These are phyloP conservation scores for Entomobrya proxima DNA, from an alignment of 2,888 invertebrate species.

Conservation along the genomic window DNA sequence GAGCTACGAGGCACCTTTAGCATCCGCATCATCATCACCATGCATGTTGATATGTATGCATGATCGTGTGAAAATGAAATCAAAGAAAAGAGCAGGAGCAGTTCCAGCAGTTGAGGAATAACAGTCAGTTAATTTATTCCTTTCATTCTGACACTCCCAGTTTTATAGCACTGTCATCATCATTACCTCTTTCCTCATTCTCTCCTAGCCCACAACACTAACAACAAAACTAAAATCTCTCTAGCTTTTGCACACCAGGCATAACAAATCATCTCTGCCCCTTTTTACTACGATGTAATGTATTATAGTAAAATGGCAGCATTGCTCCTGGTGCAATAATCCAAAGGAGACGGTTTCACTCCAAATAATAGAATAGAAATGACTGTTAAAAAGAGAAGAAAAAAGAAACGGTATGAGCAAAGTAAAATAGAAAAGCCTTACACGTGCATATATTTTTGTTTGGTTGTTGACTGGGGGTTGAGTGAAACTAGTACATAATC, in stretches of 20 bases:
- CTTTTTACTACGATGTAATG: neutral
- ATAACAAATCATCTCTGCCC: constrained; percentile 27
- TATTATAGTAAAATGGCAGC: neutral
- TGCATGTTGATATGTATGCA: too few species aligned
- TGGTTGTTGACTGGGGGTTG: neutral
- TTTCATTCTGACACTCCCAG: constrained; percentile 52
- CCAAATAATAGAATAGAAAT: neutral
- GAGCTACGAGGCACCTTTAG: neutral
- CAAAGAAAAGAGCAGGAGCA: neutral
- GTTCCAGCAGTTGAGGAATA: neutral
- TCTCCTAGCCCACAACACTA: neutral
- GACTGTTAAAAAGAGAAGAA: neutral
- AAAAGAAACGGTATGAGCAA: neutral
- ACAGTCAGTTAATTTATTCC: constrained; percentile 56
- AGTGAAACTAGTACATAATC: neutral
- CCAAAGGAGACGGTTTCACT: neutral
- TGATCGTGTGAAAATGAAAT: constrained; percentile 19
- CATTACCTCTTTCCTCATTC: constrained; percentile 9
- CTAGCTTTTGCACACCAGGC: constrained; percentile 1
- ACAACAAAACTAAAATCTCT: constrained; percentile 27
- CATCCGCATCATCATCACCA: constrained; percentile 10
- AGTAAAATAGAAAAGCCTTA: neutral
- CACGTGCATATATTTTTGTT: neutral
- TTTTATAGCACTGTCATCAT: constrained; percentile 57
- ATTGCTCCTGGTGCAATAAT: neutral